Evolutionary conservation across 2,888 invertebrate genomes (phyloP).

Genomic region (Caenorhabditis macrosperma): DNA sequence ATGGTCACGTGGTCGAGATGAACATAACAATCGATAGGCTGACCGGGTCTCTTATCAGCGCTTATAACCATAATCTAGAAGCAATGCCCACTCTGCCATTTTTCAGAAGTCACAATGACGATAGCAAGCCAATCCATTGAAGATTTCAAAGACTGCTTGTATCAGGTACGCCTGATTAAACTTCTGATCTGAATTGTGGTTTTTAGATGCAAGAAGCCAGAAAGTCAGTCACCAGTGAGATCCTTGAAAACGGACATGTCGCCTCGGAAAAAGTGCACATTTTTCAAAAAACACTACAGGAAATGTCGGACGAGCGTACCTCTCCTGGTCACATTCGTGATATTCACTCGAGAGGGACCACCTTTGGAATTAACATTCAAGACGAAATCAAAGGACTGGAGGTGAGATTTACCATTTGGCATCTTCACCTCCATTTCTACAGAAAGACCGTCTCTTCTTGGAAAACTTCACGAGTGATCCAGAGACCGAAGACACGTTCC

Average conservation of each 20-base stretch:
- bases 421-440: constrained; percentile 13
- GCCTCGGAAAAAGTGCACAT: constrained; percentile 49
- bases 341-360: constrained; percentile 66
- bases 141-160: constrained; percentile 72
- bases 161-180: constrained; percentile 62
- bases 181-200: neutral
- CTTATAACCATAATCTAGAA: neutral
- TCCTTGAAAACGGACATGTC: constrained; percentile 53
- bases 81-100: too few species aligned
- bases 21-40: neutral
- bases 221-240: constrained; percentile 65
- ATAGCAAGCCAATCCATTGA: constrained; percentile 66
- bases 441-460: constrained; percentile 74
- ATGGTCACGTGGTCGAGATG: neutral
- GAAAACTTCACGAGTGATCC: constrained; percentile 20
- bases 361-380: constrained; percentile 73
- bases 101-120: constrained; percentile 45
- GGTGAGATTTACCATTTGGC: constrained; percentile 51
- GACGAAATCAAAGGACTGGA: constrained; percentile 76
- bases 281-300: constrained; percentile 67
- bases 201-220: constrained; percentile 76
- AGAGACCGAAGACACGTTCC: constrained; percentile 5
- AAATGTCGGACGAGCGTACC: constrained; percentile 65
- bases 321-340: constrained; percentile 60
- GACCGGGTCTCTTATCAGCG: neutral